Conservation (phyloP, 2,113 vertebrate species). For the Eulacestoma nigropectus region DNA sequence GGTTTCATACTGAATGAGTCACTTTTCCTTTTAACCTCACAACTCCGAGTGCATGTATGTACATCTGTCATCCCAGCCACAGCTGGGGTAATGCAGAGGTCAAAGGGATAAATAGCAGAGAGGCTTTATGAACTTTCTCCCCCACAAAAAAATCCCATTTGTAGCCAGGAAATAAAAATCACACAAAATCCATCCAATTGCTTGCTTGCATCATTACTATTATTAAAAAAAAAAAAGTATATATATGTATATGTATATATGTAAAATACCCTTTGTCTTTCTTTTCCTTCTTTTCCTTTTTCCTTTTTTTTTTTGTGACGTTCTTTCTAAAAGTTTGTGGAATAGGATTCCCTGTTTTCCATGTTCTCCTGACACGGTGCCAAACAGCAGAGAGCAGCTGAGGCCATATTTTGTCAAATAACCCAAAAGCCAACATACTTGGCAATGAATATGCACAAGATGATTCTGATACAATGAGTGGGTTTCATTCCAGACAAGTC, state of each 20-base stretch:
- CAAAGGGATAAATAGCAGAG: neutral
- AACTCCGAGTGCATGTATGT: neutral
- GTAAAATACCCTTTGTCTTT: neutral
- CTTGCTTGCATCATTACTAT: neutral
- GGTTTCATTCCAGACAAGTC: neutral
- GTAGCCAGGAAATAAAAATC: neutral
- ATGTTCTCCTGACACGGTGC: neutral
- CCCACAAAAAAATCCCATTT: neutral
- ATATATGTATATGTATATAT: too few species aligned
- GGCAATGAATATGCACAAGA: neutral
- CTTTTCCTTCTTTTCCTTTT: too few species aligned
- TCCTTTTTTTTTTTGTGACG: neutral
- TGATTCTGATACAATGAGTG: constrained; percentile 7
- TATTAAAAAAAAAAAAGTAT: neutral
- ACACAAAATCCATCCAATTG: neutral
- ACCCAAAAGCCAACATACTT: constrained; percentile 23
- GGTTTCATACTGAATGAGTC: neutral
- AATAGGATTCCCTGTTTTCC: constrained; percentile 12
- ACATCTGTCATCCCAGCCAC: neutral
- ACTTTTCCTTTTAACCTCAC: constrained; percentile 13
- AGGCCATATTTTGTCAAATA: constrained; percentile 38
- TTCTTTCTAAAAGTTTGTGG: neutral
- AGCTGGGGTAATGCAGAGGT: constrained; percentile 20
- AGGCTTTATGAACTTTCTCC: neutral
- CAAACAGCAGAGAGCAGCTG: constrained; percentile 63